Conservation (phyloP, 2,797 vertebrate species). For the Cirrhinus mrigala region DNA sequence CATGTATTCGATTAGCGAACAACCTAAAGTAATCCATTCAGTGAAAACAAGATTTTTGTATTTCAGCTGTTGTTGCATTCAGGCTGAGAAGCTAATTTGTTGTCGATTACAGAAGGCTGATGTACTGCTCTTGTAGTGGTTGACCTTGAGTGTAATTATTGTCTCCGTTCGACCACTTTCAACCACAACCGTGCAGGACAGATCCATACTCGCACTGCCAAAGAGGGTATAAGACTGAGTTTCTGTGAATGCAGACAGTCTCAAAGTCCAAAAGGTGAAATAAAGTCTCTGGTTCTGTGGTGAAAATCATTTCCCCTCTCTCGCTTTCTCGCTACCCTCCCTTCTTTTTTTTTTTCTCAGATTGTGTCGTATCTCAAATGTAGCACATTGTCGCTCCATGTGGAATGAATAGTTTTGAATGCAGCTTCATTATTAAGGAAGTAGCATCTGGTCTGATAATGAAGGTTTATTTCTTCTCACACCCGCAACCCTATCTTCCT, state of each 20-base stretch:
- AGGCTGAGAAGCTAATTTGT: slow-evolving; percentile 7
- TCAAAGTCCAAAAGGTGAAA: slow-evolving; percentile 10
- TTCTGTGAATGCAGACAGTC: slow-evolving; percentile 9
- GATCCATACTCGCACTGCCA: slow-evolving; percentile 7
- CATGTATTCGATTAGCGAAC: neutral
- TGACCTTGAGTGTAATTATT: slow-evolving; percentile 41
- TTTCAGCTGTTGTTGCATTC: neutral
- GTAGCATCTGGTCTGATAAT: slow-evolving; percentile 31
- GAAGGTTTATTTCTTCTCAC: slow-evolving; percentile 43
- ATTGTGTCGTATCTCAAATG: slow-evolving; percentile 55
- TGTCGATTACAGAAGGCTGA: slow-evolving; percentile 6
- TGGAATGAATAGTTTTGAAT: slow-evolving; percentile 53
- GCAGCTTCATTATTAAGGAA: slow-evolving; percentile 22
- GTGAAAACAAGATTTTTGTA: neutral
- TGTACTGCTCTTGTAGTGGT: slow-evolving; percentile 21
- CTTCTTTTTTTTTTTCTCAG: neutral
- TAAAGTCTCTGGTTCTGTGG: neutral
- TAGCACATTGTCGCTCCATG: slow-evolving; percentile 49
- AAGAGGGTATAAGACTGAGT: neutral
- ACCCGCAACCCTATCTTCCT: neutral
- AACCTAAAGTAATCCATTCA: slow-evolving; percentile 19
- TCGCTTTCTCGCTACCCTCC: neutral
- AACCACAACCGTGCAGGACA: neutral
- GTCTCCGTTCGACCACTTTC: slow-evolving; percentile 31
- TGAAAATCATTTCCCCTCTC: slow-evolving; percentile 9